These are phyloP conservation scores for Tetheella fluctuosa DNA, from an alignment of 2,888 invertebrate species.

Conservation along the genomic window DNA sequence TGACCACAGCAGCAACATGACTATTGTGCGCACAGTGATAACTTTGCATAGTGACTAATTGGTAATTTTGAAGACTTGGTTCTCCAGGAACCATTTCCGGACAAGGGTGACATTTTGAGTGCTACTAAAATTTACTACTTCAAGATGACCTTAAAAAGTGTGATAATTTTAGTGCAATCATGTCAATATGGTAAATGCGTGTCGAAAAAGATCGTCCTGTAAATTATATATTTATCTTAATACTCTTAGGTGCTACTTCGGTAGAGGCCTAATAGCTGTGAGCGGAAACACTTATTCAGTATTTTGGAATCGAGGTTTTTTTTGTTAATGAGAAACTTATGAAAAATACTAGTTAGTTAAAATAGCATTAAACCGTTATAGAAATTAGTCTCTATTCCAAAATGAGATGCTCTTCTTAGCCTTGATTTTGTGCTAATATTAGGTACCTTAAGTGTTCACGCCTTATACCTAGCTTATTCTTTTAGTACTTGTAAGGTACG, in stretches of 20 bases:
- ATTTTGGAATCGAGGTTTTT: slow-evolving; percentile 45
- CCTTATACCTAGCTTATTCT: slow-evolving; percentile 44
- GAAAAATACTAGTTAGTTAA: slow-evolving; percentile 17
- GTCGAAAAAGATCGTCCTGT: slow-evolving; percentile 30
- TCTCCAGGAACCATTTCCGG: not conserved
- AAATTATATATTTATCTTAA: slow-evolving; percentile 35
- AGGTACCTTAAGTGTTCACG: slow-evolving; percentile 55
- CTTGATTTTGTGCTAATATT: slow-evolving; percentile 44
- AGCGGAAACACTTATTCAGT: slow-evolving; percentile 43
- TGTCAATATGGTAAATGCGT: slow-evolving; percentile 49
- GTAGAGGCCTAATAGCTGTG: slow-evolving; percentile 43
- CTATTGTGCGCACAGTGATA: slow-evolving; percentile 61
- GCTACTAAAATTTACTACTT: slow-evolving; percentile 33
- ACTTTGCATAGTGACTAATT: slow-evolving; percentile 44
- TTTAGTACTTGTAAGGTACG: slow-evolving; percentile 42
- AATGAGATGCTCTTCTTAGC: slow-evolving; percentile 33
- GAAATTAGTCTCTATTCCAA: slow-evolving; percentile 45
- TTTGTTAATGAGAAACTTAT: slow-evolving; percentile 35
- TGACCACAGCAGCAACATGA: slow-evolving; percentile 70
- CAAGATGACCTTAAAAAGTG: slow-evolving; percentile 50
- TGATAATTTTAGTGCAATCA: slow-evolving; percentile 74
- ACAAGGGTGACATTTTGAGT: slow-evolving; percentile 13
- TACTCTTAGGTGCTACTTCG: slow-evolving; percentile 51
- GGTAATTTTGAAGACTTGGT: slow-evolving; percentile 16
- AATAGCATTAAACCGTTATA: slow-evolving; percentile 25